Conservation (phyloP, 2,797 vertebrate species). For the Pelodytes ibericus region DNA sequence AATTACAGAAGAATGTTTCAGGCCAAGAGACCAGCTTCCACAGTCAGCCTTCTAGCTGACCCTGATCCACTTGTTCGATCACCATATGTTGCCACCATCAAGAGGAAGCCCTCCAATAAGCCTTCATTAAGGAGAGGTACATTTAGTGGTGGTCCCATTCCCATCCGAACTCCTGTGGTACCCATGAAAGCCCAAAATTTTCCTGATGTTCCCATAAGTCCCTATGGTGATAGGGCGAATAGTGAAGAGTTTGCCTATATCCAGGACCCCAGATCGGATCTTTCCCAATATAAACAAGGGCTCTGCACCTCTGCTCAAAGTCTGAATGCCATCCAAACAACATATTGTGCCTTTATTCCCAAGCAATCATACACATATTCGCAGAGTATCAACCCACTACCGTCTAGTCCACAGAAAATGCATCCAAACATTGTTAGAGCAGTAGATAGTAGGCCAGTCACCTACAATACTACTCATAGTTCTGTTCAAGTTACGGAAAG, state of each 20-base stretch:
- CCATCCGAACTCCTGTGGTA: conserved; percentile 80
- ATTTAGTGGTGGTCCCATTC: conserved; percentile 80
- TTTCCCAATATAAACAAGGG: conserved; percentile 65
- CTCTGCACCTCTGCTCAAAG: conserved; percentile 78
- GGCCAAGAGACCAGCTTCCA: conserved; percentile 77
- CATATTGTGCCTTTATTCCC: conserved; percentile 78
- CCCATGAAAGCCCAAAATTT: conserved; percentile 62
- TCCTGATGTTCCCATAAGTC: conserved; percentile 20
- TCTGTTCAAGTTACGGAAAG: neutral
- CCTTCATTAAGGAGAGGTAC: conserved; percentile 76
- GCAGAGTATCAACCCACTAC: conserved; percentile 23
- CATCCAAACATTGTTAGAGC: neutral
- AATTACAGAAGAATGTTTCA: conserved; percentile 79
- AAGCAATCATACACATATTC: conserved; percentile 65
- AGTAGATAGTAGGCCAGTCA: neutral
- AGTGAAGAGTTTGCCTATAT: conserved; percentile 34
- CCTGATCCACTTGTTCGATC: conserved; percentile 62
- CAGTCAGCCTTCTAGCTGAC: conserved; percentile 77
- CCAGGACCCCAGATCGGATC: conserved; percentile 47
- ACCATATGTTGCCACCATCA: conserved; percentile 78
- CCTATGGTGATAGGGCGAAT: conserved; percentile 52
- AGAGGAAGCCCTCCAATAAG: conserved; percentile 81
- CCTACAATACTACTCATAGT: neutral
- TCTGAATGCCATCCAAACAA: conserved; percentile 71
- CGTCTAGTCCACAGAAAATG: conserved; percentile 16